Base-by-base conservation (phyloP, 2,888 invertebrate species). In the Lasioglossum marginatum region DNA sequence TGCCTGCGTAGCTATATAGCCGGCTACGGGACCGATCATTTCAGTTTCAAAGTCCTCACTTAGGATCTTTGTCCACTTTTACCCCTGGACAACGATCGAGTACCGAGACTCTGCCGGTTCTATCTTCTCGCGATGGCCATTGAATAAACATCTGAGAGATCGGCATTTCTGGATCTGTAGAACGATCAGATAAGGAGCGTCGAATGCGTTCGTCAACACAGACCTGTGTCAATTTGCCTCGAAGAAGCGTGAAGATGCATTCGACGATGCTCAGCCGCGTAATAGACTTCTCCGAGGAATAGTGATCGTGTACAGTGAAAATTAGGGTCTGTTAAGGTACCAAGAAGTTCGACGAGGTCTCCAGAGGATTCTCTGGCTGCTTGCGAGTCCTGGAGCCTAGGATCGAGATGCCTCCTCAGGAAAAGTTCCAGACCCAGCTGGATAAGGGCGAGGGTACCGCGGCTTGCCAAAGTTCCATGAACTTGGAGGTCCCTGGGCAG, bases 1-100 rank as follows among this genome's bases (percentile, higher is more conserved):
- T 85, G 89, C 82, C 90, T 90, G 92, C 91, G 91, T 91, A 93
- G 92, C 91, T 95, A 95, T 95, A 95, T 94, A 95, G 93, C 91
- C 81, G 87, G 92, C 89, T 91, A 91, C 91, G 82, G 92, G 91
- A 87, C 91, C 91, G 91, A 90, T 88, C 92, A 91, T 93, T 93
- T 90, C 95, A 95, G 95, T 95, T 88, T 79, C 92, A 89, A 92
- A 91, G 89, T 92, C 91, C 87, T 91, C 88, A 88, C 91, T 91
- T 92, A 87, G 90, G 92, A 94, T 57, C n/a, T 93, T 94, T 92
- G 82, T 90, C 89, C 84, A 81, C 76, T 86, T 88, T 88, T 88
- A 81, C 74, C 79, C 77, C 68, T 48, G 52, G 31, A 19, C 27
- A 4, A 31, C 40, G 71, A 43, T 75, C 66, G 86, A 84, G 82